Base-by-base conservation (phyloP, 2,888 invertebrate species). In the Pyrrhia umbra region DNA sequence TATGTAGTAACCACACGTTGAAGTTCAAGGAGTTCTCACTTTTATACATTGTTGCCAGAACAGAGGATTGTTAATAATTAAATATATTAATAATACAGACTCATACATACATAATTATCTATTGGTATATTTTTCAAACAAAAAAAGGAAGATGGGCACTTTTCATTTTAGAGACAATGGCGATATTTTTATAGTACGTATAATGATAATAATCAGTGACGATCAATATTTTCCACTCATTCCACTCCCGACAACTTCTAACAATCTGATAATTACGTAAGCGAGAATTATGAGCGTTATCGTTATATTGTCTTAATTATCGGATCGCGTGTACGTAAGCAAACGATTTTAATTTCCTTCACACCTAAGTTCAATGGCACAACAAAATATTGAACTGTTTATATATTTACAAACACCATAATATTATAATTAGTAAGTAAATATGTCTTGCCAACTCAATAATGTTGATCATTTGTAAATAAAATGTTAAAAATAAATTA, bases 301-400 rank as follows among this genome's bases (percentile, higher is more conserved):
- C 49, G 59, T 78, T 75, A 78, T 67, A 60, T 66, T 51, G 56
- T 79, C 69, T 76, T 83, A 83, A 83, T 82, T 74, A 79, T 80
- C 65, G 54, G 40, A 83, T 83, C 67, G 83, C 83, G 83, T 83
- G 83, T 49, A 52, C 46, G 58, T 63, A 42, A 50, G 51, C 47
- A 67, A 75, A 66, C 47, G 61, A 61, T 68, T 73, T 73, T 78
- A 78, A 68, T 71, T 76, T 68, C 37, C 39, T 76, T 75, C 68
- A 46, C 76, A 73, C 81, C 71, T 73, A 18, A 13, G 34, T 61
- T 65, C 59, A 69, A 54, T 57, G 59, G 37, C 47, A 59, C 42
- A n/a, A 49, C 39, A 18, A 61, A 68, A 68, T 59, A 75, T 63
- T 47, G 8, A 63, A 54, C 63, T 55, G 70, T 72, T 75, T 51